A percentile compares a stretch with the other conserved stretches of the same genome.
phyloP scores from a whole-genome alignment of 2,888 invertebrate species.

The Pelosia muscerda region DNA sequence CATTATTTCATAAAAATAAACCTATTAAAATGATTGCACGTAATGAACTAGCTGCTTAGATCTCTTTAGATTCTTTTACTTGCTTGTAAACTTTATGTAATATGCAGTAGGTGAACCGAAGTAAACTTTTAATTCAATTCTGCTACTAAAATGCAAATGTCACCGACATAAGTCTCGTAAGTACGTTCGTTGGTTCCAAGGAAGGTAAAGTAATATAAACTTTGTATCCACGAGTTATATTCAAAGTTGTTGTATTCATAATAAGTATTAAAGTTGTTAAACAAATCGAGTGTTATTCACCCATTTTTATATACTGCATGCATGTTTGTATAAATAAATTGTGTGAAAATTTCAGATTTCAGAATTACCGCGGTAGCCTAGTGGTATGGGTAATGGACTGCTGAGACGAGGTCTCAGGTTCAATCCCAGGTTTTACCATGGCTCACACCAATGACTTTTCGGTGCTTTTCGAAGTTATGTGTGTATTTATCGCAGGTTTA shows the following conservation, averaged over 20 bases:
- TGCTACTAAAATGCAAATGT: conserved; percentile 1
- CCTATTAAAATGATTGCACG: background rate
- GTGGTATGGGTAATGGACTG: too few relatives aligned
- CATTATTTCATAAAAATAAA: background rate
- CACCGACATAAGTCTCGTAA: conserved; percentile 1
- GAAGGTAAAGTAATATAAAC: conserved; percentile 4
- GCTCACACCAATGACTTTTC: too few relatives aligned
- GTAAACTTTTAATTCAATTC: conserved; percentile 20
- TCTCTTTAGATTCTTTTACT: background rate
- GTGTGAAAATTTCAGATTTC: too few relatives aligned
- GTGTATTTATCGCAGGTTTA: too few relatives aligned
- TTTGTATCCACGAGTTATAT: conserved; percentile 2
- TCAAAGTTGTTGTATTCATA: background rate
- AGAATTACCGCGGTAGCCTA: too few relatives aligned
- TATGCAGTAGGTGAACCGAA: background rate
- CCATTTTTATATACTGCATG: too few relatives aligned
- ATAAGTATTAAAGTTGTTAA: background rate
- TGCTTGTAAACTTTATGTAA: background rate
- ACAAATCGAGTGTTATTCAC: background rate
- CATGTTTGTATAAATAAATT: too few relatives aligned
- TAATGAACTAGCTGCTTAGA: background rate
- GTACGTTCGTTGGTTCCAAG: conserved; percentile 2
- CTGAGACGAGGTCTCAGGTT: too few relatives aligned
- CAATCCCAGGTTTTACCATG: too few relatives aligned
- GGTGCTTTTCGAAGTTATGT: too few relatives aligned